Percentiles rank a stretch among this genome's conserved stretches.
These are phyloP conservation scores for Byasa hedistus DNA, from an alignment of 2,888 invertebrate species.

Conservation along the genomic window DNA sequence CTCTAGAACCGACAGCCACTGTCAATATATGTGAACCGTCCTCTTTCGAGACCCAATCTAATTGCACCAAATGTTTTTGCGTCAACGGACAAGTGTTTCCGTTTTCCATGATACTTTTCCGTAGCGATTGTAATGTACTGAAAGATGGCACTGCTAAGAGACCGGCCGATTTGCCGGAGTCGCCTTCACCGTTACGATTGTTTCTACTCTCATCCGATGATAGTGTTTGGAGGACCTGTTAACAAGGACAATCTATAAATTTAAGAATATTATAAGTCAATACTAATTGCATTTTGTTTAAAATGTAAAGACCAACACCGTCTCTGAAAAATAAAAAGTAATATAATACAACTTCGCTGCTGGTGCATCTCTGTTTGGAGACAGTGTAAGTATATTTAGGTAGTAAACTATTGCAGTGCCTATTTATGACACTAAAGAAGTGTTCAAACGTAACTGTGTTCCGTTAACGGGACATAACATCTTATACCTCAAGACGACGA, in stretches of 20 bases:
- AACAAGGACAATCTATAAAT: background rate
- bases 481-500: too few species aligned
- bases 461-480: too few species aligned
- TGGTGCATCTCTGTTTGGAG: too few species aligned
- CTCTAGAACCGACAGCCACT: constrained; percentile 96
- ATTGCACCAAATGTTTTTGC: constrained; percentile 94
- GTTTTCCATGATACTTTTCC: constrained; percentile 93
- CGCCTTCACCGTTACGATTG: constrained; percentile 78
- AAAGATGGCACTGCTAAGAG: constrained; percentile 93
- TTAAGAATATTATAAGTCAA: background rate
- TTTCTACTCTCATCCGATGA: constrained; percentile 87
- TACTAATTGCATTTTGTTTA: too few species aligned
- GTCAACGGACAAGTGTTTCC: constrained; percentile 94
- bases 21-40: constrained; percentile 99
- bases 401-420: too few species aligned
- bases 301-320: background rate
- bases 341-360: background rate
- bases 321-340: background rate
- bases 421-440: too few species aligned
- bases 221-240: constrained; percentile 86
- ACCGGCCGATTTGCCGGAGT: constrained; percentile 78
- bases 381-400: too few species aligned
- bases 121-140: constrained; percentile 91
- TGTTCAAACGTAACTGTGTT: too few species aligned
- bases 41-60: constrained; percentile 99